Conservation (phyloP, 2,888 invertebrate genomes). For the Philopedon plagiatum region DNA sequence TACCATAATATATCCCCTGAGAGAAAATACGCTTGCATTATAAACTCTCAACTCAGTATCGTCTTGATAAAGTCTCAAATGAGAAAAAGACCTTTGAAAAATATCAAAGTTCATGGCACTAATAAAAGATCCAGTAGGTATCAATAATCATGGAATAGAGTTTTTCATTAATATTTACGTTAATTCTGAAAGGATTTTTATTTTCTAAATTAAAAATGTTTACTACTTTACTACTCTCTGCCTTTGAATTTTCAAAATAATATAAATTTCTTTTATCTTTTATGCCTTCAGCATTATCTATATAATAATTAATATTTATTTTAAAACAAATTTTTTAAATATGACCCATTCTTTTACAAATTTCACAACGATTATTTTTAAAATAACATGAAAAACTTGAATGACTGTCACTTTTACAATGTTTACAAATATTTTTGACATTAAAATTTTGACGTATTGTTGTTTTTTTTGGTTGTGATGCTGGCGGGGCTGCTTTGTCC, state of each 20-base stretch:
- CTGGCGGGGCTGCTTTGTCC: too few species aligned
- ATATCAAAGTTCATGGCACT: background rate
- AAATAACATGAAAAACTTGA: background rate
- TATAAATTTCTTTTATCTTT: too few species aligned
- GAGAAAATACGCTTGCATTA: slow-evolving; percentile 1
- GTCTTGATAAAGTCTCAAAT: background rate
- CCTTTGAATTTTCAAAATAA: too few species aligned
- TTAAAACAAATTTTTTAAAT: background rate
- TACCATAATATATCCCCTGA: slow-evolving; percentile 1
- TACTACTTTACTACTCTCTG: too few species aligned
- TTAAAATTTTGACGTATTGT: too few species aligned
- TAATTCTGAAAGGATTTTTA: too few species aligned
- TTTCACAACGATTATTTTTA: background rate
- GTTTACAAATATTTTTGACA: slow-evolving; percentile 16
- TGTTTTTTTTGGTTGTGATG: too few species aligned
- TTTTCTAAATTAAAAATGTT: too few species aligned
- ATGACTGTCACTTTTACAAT: background rate
- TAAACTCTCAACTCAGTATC: background rate
- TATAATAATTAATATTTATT: background rate
- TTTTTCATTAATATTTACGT: too few species aligned
- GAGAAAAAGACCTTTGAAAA: background rate
- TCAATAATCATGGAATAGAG: too few species aligned
- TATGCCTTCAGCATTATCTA: background rate
- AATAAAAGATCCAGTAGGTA: too few species aligned
- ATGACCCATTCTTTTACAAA: slow-evolving; percentile 7